Evolutionary conservation across 2,888 invertebrate species (phyloP).

Genomic region (Cephonodes hylas): DNA sequence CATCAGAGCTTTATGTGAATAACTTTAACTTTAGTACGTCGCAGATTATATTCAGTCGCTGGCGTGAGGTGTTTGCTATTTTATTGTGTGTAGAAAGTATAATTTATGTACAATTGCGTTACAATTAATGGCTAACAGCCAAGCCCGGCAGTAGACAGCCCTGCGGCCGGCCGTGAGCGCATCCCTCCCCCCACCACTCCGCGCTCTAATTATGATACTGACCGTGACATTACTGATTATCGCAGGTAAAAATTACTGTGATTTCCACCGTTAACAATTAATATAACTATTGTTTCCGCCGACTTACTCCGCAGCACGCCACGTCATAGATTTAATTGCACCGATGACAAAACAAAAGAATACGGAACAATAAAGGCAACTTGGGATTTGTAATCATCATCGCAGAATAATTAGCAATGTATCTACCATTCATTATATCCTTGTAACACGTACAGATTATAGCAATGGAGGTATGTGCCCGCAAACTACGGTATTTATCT

Average conservation of each 20-base stretch:
- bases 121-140: not conserved
- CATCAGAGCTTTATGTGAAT: not conserved
- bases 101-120: not conserved
- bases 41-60: not conserved
- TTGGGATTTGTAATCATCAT: constrained; percentile 22
- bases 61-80: not conserved
- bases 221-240: constrained; percentile 40
- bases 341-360: constrained; percentile 30
- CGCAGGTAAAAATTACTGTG: constrained; percentile 20
- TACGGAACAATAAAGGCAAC: constrained; percentile 32
- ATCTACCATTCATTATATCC: constrained; percentile 7
- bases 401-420: constrained; percentile 6
- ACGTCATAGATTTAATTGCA: constrained; percentile 26
- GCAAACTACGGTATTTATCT: not conserved
- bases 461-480: not conserved
- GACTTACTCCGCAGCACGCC: constrained; percentile 26
- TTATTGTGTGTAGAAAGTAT: not conserved
- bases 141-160: not conserved
- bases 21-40: not conserved
- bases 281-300: constrained; percentile 33
- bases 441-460: not conserved
- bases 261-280: constrained; percentile 33
- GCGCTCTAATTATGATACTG: constrained; percentile 30
- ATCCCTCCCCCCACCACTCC: constrained; percentile 24
- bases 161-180: not conserved